Base-by-base conservation (phyloP, 2,113 vertebrate species). In the Thamnophis sirtalis region DNA sequence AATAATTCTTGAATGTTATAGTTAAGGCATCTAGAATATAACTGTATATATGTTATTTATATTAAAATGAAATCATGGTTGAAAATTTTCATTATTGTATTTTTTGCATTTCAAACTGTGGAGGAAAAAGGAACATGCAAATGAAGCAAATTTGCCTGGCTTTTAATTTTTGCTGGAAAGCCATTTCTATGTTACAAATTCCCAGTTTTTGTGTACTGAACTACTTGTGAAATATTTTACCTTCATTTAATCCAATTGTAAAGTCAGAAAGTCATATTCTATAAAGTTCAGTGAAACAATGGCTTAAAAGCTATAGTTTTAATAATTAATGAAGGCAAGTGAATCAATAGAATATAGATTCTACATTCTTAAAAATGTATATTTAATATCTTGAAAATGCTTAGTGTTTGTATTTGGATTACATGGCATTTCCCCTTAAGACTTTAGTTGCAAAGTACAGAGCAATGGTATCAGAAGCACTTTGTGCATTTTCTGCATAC, bases 171-270 rank as follows among this genome's bases (percentile, higher is more conserved):
- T 48, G 60, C 38, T 87, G 89, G 33, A 91, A 73, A 1, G 91
- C 85, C 24, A 68, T 91, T 85, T 58, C 15, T 24, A 93, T 93
- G 28, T 84, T 22, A 80, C 89, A 90, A 96, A 92, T 6, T 93
- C 91, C 90, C 95, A 84, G 50, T 5, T 94, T 88, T 80, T 89
- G 33, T 38, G 93, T 95, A 86, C 93, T 94, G 88, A 91, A 85
- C 84, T 94, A 95, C 87, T 94, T 87, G 33, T 80, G 55, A 50
- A 28, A 84, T 92, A 89, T 21, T 92, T 95, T 56, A 95, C 84
- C 95, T 94, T 95, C 86, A 91, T 96, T 95, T 96, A 95, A 94
- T 95, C 93, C 90, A 94, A 89, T 95, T 95, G 96, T 91, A 94
- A 17, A 89, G 95, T 89, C 51, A 94, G 89, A 97, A 96, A 96